These are phyloP conservation scores for Cryptophagus acutangulus DNA, from an alignment of 2,888 invertebrate genomes.

Conservation along the genomic window DNA sequence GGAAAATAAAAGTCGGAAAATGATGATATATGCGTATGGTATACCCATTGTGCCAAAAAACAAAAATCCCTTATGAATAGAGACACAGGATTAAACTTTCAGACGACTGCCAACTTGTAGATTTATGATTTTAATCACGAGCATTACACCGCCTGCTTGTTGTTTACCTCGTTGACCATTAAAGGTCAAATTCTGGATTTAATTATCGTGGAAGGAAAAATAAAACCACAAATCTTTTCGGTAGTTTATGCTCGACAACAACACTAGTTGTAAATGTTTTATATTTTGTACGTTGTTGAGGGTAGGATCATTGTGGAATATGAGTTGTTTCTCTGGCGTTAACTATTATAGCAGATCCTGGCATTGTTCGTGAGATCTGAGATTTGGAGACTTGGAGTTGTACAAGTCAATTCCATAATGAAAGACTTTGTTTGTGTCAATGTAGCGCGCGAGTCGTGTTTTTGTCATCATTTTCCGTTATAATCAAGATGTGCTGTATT, in stretches of 20 bases:
- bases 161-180: no score
- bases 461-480: slow-evolving; percentile 8
- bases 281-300: no score
- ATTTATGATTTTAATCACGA: slow-evolving; percentile 40
- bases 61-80: slow-evolving; percentile 37
- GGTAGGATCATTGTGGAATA: no score
- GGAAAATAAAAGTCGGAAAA: slow-evolving; percentile 28
- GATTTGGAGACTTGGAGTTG: background rate
- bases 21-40: slow-evolving; percentile 31
- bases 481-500: no score
- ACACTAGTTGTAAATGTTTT: no score
- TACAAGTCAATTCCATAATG: slow-evolving; percentile 13
- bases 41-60: slow-evolving; percentile 30
- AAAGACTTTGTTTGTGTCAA: slow-evolving; percentile 7
- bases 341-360: background rate
- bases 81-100: slow-evolving; percentile 40
- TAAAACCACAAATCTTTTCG: no score
- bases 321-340: background rate
- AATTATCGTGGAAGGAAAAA: no score
- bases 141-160: slow-evolving; percentile 26
- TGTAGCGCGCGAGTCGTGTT: background rate
- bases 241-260: no score
- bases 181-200: no score
- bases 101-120: slow-evolving; percentile 38
- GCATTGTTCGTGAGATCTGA: slow-evolving; percentile 7